Base-by-base conservation (phyloP, 1,140 invertebrate species). In the Heterodera schachtii region DNA sequence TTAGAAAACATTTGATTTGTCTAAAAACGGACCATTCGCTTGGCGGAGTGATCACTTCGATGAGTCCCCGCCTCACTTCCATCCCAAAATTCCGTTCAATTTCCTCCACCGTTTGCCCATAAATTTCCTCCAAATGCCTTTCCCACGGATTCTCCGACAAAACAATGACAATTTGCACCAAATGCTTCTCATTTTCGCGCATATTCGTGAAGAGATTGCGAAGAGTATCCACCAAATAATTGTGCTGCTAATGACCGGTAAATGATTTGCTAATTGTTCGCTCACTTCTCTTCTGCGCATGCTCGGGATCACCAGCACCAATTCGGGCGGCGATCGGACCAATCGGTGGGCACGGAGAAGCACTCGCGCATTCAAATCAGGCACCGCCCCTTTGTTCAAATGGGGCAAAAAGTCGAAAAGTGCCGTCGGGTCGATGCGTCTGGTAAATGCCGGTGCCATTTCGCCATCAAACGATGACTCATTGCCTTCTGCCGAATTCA, bases 71-170 rank as follows among this genome's bases (percentile, higher is more conserved):
- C 49, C 47, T 64, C 31, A 78, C 47, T 78, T 78, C 77, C 47
- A 11, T 16, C 46, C 46, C 31, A 46, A 78, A 78, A 19, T 78
- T 78, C n/a, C 66, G 31, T 19, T 44, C 11, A 69, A 78, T 78
- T 78, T 69, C 21, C 44, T 16, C 47, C 47, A 70, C 49, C n/a
- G 70, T 46, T 16, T 31, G 19, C 70, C 9, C 19, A 21, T 47
- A 52, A 60, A 49, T 43, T 64, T 41, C 31, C 46, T 78, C 64
- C 16, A 21, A 49, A 52, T 70, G 44, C 46, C 3, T 2, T 21
- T 78, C 77, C 77, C 77, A 71, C 3, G 78, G 78, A 41, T 74
- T 80, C 70, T 80, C 80, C 44, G 80, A 73, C 44, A 81, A n/a
- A 57, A 81, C 43, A 41, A 81, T 60, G 7, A 81, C 73, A 75